Conservation (phyloP, 2,113 vertebrate genomes). For the Thamnophis sirtalis region DNA sequence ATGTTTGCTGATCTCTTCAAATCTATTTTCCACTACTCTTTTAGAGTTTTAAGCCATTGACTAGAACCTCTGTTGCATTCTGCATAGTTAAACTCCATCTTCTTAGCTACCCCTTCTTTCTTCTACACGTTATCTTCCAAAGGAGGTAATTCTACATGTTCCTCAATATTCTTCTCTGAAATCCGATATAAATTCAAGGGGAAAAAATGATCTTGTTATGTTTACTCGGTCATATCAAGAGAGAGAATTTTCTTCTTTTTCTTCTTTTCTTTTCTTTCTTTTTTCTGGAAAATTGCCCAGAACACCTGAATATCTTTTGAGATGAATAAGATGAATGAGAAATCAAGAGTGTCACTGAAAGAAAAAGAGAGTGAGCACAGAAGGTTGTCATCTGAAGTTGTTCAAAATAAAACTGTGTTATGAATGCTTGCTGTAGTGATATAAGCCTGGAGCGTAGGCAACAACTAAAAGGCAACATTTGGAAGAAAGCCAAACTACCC, state of each 20-base stretch:
- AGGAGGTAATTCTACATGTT: neutral
- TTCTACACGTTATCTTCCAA: neutral
- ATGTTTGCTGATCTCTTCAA: constrained; percentile 18
- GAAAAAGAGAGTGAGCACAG: neutral
- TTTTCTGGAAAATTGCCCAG: neutral
- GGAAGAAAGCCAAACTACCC: neutral
- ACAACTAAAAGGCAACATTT: neutral
- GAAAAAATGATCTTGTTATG: neutral
- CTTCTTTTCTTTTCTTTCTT: too few relatives aligned
- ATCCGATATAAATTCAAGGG: neutral
- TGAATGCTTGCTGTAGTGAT: neutral
- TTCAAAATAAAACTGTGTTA: neutral
- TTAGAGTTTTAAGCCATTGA: constrained; percentile 29
- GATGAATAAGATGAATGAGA: neutral
- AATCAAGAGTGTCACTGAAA: neutral
- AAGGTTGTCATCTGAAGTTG: neutral
- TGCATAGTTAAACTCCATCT: neutral
- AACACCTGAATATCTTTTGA: neutral
- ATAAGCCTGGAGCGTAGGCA: neutral
- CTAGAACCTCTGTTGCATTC: neutral
- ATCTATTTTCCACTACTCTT: constrained; percentile 35
- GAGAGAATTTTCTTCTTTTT: neutral
- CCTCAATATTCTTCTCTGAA: neutral
- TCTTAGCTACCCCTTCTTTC: neutral
- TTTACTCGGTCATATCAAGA: neutral